These are phyloP conservation scores for Xiphorhynchus elegans DNA, from an alignment of 2,113 vertebrate species.

Conservation along the genomic window DNA sequence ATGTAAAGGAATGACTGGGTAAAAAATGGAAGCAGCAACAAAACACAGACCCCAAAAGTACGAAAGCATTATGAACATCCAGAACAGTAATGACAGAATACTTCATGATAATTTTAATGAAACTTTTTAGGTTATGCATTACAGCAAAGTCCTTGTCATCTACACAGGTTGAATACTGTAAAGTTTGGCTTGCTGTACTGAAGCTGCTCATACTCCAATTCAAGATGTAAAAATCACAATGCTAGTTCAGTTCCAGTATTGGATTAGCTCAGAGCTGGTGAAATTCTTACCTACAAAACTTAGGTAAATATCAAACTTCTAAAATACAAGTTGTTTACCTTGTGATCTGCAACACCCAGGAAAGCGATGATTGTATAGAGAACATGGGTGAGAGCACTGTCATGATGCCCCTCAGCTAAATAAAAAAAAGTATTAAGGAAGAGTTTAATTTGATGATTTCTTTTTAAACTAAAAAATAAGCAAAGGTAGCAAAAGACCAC, in stretches of 20 bases:
- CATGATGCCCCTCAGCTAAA: conserved; percentile 95
- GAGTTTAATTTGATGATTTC: background rate
- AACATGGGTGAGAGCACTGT: conserved; percentile 95
- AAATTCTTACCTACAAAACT: background rate
- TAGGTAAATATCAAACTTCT: background rate
- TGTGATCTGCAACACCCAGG: conserved; percentile 95
- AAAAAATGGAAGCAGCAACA: background rate
- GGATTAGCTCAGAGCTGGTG: background rate
- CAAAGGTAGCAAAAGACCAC: background rate
- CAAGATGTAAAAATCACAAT: background rate
- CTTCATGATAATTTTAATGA: background rate
- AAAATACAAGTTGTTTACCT: conserved; percentile 76
- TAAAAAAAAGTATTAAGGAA: conserved; percentile 75
- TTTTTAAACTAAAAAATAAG: background rate
- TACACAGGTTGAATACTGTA: background rate
- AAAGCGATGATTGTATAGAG: conserved; percentile 92
- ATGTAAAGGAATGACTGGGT: background rate
- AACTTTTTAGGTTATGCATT: background rate
- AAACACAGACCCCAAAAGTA: background rate
- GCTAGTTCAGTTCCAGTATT: background rate
- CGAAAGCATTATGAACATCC: background rate
- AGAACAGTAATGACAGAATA: background rate
- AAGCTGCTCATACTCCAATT: background rate
- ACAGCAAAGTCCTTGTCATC: background rate
- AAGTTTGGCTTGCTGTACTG: background rate